These are phyloP conservation scores for Cantharis lateralis DNA, from an alignment of 2,888 invertebrate species.

Conservation along the genomic window DNA sequence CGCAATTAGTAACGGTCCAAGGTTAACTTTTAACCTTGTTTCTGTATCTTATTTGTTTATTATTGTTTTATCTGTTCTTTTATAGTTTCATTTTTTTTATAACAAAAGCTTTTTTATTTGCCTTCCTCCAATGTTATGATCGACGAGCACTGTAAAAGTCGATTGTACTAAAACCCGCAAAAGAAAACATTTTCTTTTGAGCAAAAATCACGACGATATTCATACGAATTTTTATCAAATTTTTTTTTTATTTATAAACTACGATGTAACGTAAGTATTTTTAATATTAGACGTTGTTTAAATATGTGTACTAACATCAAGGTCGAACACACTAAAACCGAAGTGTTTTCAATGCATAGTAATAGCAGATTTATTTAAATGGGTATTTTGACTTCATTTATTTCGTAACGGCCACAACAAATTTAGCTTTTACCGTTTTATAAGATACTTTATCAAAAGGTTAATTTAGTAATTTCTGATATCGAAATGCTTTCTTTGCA, in stretches of 20 bases:
- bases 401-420: background rate
- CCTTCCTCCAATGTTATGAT: background rate
- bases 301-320: background rate
- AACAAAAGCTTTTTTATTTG: background rate
- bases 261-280: background rate
- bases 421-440: background rate
- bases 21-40: conserved; percentile 27
- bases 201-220: background rate
- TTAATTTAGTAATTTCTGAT: background rate
- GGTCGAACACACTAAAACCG: background rate
- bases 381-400: background rate
- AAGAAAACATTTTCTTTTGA: background rate
- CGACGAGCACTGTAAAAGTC: background rate
- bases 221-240: background rate
- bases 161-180: background rate
- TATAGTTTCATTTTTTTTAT: background rate
- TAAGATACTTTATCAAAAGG: background rate
- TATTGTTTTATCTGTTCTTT: background rate
- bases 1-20: conserved; percentile 36
- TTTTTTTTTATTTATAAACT: background rate
- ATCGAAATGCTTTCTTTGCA: background rate
- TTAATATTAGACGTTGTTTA: background rate
- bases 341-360: background rate
- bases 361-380: background rate
- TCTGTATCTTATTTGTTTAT: conserved; percentile 2